Evolutionary conservation across 2,888 invertebrate species (phyloP), one percentile per base, ranked within the genome.

Genomic region (Meta bourneti): DNA sequence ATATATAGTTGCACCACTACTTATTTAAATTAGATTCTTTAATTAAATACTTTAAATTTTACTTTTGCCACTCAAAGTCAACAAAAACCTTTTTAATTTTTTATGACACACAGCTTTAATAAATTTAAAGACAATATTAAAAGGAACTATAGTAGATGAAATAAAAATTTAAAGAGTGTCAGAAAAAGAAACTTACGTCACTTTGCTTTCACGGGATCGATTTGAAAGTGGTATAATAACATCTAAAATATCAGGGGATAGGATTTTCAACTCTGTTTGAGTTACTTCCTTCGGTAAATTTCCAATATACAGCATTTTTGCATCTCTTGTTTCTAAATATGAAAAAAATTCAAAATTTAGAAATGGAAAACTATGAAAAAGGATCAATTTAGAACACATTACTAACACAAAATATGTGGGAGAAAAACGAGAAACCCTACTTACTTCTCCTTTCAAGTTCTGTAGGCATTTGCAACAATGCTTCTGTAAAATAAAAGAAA

Each of bases 231-330:
- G 91, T 6, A 91, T 48, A 19, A 20, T 51, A 34, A 79, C 82
- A 72, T 70, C 11, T 19, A 87, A 13, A 72, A 91, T 78, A 78
- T 91, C 91, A 51, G 72, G 52, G n/a, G 91, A 91, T 13, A 91
- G 49, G 49, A 77, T n/a, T 79, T 91, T 87, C 0, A 91, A 8
- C 78, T 91, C 91, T 69, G 51, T 52, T 8, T 13, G 0, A 6
- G 71, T 88, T 2, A 61, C 20, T 61, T 91, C 91, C 8, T 49
- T 54, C 51, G 91, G 91, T 34, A 91, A 79, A 49, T 49, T 69
- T 69, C 87, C 88, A 72, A 91, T 49, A 78, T 69, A 91, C 0
- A 91, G 49, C 34, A 52, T 81, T n/a, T 61, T 77, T 7, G 74
- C 8, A 78, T 91, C 83, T 69, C 87, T 82, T 82, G 81, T 75